A percentile compares a stretch with the other conserved stretches of the same genome.
Evolutionary conservation across 2,888 invertebrate genomes (phyloP).

Genomic region (Griposia aprilina): DNA sequence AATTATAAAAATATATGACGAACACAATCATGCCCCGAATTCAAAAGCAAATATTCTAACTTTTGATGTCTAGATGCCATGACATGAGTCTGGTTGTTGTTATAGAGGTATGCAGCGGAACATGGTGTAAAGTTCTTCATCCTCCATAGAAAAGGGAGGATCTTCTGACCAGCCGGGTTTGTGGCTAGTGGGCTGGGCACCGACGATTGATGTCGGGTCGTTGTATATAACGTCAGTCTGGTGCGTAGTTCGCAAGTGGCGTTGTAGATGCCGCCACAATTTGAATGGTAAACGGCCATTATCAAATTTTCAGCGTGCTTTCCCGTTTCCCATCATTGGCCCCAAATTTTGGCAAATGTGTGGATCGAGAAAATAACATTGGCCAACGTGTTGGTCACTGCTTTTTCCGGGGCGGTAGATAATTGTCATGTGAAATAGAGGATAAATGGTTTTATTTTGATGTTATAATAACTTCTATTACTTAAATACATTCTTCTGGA

Average conservation of each 20-base stretch:
- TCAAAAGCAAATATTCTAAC: not conserved
- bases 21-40: conserved; percentile 22
- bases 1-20: conserved; percentile 50
- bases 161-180: not conserved
- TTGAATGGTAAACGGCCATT: no score
- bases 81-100: not conserved
- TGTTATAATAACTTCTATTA: not conserved
- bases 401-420: no score
- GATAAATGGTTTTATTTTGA: no score
- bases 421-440: no score
- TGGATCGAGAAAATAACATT: no score
- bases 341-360: not conserved
- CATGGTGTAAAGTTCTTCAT: not conserved
- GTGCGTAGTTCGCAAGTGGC: not conserved
- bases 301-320: not conserved
- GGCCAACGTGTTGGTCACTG: not conserved
- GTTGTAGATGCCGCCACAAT: not conserved
- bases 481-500: not conserved
- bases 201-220: not conserved
- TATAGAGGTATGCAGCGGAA: not conserved
- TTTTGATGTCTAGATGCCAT: not conserved
- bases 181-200: not conserved
- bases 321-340: not conserved
- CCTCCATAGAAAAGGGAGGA: not conserved
- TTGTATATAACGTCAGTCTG: not conserved